Conservation (phyloP, 2,888 invertebrate species). For the Lobophora halterata region DNA sequence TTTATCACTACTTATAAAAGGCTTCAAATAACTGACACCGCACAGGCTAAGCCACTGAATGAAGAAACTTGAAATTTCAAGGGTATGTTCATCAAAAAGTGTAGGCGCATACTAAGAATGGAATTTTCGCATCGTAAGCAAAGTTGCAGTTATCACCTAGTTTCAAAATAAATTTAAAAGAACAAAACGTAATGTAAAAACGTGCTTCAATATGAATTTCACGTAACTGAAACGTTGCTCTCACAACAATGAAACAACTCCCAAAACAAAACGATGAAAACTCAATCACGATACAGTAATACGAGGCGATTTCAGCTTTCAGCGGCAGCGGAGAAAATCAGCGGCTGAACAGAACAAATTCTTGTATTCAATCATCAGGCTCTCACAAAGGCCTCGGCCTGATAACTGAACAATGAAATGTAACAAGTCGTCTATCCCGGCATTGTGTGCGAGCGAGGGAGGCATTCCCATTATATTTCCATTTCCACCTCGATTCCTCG, state of each 20-base stretch:
- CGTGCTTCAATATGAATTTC: no score
- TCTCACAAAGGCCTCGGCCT: slow-evolving; percentile 75
- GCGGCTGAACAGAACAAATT: slow-evolving; percentile 77
- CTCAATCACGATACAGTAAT: slow-evolving; percentile 60
- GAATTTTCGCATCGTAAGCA: no score
- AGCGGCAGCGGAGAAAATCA: slow-evolving; percentile 72
- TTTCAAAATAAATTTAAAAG: no score
- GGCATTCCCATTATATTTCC: slow-evolving; percentile 79
- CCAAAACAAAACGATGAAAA: slow-evolving; percentile 41
- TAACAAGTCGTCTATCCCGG: slow-evolving; percentile 79
- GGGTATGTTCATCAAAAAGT: no score
- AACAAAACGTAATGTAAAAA: no score
- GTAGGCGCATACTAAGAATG: no score
- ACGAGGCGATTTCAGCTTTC: slow-evolving; percentile 65
- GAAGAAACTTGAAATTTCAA: no score
- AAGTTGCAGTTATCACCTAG: no score
- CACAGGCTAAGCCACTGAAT: no score
- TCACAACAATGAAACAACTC: slow-evolving; percentile 15
- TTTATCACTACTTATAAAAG: no score
- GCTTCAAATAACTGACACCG: no score
- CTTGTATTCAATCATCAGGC: slow-evolving; percentile 78
- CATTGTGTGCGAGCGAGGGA: slow-evolving; percentile 64
- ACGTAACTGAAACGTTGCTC: neutral
- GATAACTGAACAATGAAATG: slow-evolving; percentile 81
- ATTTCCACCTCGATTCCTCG: slow-evolving; percentile 78